Evolutionary conservation across 1,140 invertebrate species (phyloP), one percentile per base, ranked within the genome.

Genomic region (Drosophila equinoxialis): DNA sequence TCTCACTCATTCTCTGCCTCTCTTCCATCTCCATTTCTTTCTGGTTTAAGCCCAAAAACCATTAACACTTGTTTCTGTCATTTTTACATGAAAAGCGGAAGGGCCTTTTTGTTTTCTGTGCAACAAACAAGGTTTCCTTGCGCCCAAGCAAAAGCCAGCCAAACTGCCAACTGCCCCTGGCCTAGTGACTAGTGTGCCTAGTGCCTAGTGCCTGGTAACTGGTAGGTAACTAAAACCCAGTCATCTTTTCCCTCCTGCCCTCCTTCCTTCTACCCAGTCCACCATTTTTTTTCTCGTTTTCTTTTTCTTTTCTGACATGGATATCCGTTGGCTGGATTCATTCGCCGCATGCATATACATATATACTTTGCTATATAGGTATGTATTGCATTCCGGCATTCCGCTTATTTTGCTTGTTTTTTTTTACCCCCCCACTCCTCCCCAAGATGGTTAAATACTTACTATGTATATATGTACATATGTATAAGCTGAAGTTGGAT

Each of bases 61-160:
- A 86, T 86, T 86, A 86, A 86, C 83, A 87, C 83, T 86, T 86
- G 83, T 86, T 86, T 86, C 83, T 86, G 83, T 86, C 83, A 87
- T 82, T 86, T 51, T 87, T 87, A 82, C 79, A 86, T 87, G 83
- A 82, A 82, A 87, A 87, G 83, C 83, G 83, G 83, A 86, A 86
- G 76, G 76, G 83, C 83, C 83, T 82, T 86, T 86, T 86, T 86
- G 83, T 86, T 82, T 51, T 86, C 83, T 87, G 83, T 86, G 83
- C 84, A 86, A 82, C 83, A 86, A 87, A 82, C 83, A 86, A 86
- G 83, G 45, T 86, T 86, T 87, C 69, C 76, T 77, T 79, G 71
- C 68, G 73, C 71, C 71, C 57, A 51, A 20, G 65, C 45, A 51
- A 42, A 54, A 37, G 39, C 35, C 26, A 65, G 30, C 23, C 62